Conservation (phyloP, 2,888 invertebrate species). For the Gasteruption jaculator region DNA sequence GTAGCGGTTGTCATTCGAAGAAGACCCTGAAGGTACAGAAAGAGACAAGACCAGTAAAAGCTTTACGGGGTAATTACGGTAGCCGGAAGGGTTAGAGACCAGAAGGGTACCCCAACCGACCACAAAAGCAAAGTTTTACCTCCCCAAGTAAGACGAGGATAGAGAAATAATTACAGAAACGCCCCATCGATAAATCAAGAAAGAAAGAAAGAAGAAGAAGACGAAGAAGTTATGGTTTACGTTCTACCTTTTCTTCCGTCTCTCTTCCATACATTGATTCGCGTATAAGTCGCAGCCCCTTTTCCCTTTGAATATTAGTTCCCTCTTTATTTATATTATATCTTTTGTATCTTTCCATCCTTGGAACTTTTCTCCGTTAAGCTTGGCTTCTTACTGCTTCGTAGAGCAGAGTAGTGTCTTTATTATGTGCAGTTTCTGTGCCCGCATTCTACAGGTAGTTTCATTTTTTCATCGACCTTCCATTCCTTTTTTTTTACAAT, state of each 20-base stretch:
- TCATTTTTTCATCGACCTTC: too few species aligned
- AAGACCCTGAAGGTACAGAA: constrained; percentile 28
- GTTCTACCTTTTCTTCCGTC: constrained; percentile 7
- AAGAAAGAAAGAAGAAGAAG: too few species aligned
- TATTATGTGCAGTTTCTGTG: constrained; percentile 32
- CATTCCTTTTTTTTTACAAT: too few species aligned
- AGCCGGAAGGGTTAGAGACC: constrained; percentile 40
- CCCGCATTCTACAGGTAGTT: constrained; percentile 38
- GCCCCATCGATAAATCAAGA: constrained; percentile 49
- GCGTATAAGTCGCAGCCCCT: too few species aligned
- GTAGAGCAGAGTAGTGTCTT: constrained; percentile 36
- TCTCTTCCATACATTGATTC: constrained; percentile 11
- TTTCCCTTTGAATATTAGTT: too few species aligned
- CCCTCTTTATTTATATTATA: constrained; percentile 9
- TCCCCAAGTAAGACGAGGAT: constrained; percentile 29
- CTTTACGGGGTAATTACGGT: constrained; percentile 36
- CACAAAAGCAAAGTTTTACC: constrained; percentile 9
- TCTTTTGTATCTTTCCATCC: constrained; percentile 23
- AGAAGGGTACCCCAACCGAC: constrained; percentile 20
- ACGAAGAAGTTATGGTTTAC: too few species aligned
- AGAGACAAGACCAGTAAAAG: constrained; percentile 23
- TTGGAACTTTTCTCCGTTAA: background rate
- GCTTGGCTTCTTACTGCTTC: constrained; percentile 28
- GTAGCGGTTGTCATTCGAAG: constrained; percentile 31
- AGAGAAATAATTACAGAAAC: constrained; percentile 49